Evolutionary conservation across 2,113 vertebrate genomes (phyloP).

Genomic region (Meles meles): DNA sequence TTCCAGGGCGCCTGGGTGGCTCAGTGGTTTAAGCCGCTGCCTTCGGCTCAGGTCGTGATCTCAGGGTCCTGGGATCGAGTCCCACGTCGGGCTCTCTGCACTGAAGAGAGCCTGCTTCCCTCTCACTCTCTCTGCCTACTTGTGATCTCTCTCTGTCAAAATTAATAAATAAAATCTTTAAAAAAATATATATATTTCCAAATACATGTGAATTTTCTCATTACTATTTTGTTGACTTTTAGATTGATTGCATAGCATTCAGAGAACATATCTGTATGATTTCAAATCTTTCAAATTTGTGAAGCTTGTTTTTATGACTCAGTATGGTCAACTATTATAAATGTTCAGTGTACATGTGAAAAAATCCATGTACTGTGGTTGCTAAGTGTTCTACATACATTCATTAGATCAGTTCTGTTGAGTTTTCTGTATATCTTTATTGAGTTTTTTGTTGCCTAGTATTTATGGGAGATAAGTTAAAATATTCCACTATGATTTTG

Average conservation of each 20-base stretch:
- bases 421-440: not conserved
- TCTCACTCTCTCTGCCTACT: too few species aligned
- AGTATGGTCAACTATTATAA: not conserved
- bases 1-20: too few species aligned
- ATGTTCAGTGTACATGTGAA: not conserved
- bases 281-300: not conserved
- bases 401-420: not conserved
- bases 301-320: not conserved
- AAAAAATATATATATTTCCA: not conserved
- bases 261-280: not conserved
- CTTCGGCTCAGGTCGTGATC: too few species aligned
- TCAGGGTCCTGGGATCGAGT: too few species aligned
- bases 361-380: not conserved
- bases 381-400: not conserved
- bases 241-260: not conserved
- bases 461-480: not conserved
- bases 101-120: too few species aligned
- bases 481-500: not conserved
- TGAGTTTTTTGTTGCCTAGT: not conserved
- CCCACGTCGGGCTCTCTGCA: too few species aligned
- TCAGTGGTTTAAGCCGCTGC: too few species aligned
- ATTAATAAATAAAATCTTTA: too few species aligned
- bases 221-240: not conserved
- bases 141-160: too few species aligned
- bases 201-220: not conserved